Conservation (phyloP, 2,888 invertebrate genomes). For the Plemyria rubiginata region DNA sequence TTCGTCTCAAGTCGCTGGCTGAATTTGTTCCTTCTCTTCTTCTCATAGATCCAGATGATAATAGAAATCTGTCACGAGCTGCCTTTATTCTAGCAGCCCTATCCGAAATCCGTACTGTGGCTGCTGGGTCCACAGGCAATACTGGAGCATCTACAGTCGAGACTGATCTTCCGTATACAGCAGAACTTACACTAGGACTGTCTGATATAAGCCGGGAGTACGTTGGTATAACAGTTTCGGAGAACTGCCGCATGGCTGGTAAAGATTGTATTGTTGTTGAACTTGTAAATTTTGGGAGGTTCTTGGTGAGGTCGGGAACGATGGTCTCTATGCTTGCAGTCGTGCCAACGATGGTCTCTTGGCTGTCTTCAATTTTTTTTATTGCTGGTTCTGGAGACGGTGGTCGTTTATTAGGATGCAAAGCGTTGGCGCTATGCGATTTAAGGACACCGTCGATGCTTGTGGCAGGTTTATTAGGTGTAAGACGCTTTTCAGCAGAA, state of each 20-base stretch:
- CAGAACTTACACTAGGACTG: constrained; percentile 57
- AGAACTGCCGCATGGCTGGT: constrained; percentile 64
- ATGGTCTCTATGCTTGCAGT: constrained; percentile 71
- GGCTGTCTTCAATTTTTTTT: constrained; percentile 60
- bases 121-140: constrained; percentile 51
- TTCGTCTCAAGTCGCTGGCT: constrained; percentile 73
- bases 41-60: constrained; percentile 75
- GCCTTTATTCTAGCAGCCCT: constrained; percentile 86
- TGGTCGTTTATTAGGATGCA: constrained; percentile 62
- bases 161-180: constrained; percentile 63
- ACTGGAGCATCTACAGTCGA: constrained; percentile 60
- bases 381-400: constrained; percentile 37
- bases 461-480: constrained; percentile 51
- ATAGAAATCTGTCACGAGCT: constrained; percentile 90
- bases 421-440: constrained; percentile 75
- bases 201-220: constrained; percentile 63
- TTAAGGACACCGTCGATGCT: constrained; percentile 71
- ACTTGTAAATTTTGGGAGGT: constrained; percentile 48
- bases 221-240: constrained; percentile 65
- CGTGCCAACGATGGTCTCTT: constrained; percentile 63
- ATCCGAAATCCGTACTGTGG: constrained; percentile 68
- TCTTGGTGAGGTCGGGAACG: constrained; percentile 59
- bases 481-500: constrained; percentile 62
- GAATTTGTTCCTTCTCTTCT: constrained; percentile 76
- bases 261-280: constrained; percentile 45